Base-by-base conservation (phyloP, 1,140 invertebrate species). In the Oryctes rhinoceros region DNA sequence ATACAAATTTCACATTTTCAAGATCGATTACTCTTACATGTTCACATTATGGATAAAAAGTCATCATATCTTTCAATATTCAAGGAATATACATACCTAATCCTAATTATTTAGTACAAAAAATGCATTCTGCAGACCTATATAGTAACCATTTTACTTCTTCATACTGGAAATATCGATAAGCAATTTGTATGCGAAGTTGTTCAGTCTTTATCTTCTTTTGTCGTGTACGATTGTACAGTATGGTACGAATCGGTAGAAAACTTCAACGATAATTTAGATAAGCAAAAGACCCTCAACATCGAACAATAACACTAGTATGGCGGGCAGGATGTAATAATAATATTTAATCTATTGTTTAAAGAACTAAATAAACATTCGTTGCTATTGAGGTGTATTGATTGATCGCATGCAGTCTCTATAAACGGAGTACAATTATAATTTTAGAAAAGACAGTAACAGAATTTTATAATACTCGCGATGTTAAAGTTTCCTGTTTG, bases 271-370 rank as follows among this genome's bases (percentile, higher is more conserved):
- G 18, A 71, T 71, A 71, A 10, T 4, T 71, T 24, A 35, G 65
- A 71, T 71, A 71, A 71, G 65, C 65, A 71, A 71, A 71, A 71
- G 65, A 35, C 65, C 65, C 65, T 71, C 65, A 71, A 71, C 18
- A 24, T 35, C 65, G 65, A 71, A 71, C 65, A 71, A 71, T 71
- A 24, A 71, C 18, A 18, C 11, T 71, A 71, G 53, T 71, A 71
- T 35, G 65, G 65, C 13, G 24, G 9, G 37, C 65, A 71, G 65
- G 65, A 71, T 71, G 65, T 71, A 35, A 71, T 71, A 71, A 71
- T 35, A 71, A 71, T 71, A 71, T 71, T 71, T 71, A 71, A 71
- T 71, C 24, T 37, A 71, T 71, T 71, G 65, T 71, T 71, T 71
- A 24, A 20, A 71, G 65, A 37, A 71, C 65, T 71, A 30, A 71